Base-by-base conservation (phyloP, 2,797 vertebrate genomes). In the Chaenodraco wilsoni region DNA sequence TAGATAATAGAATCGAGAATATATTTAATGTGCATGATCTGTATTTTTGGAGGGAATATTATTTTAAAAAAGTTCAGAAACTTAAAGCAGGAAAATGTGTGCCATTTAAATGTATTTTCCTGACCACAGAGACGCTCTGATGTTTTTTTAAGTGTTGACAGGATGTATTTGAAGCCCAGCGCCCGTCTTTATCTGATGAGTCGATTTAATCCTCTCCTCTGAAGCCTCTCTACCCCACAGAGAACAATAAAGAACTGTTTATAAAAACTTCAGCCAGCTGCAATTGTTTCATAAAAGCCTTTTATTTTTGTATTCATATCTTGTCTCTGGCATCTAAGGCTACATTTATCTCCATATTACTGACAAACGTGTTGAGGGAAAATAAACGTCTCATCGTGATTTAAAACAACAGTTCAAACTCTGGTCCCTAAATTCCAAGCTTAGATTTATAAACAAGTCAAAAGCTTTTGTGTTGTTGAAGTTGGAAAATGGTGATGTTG, bases 71-170 rank as follows among this genome's bases (percentile, higher is more conserved):
- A 55, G 13, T 54, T 59, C 2, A 55, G 3, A 57, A 58, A 79
- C 44, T 56, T 75, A 9, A 76, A 56, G 27, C 13, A 65, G 60
- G 54, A 23, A 69, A 45, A 63, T 52, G 3, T 13, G 54, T 77
- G 50, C 59, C 69, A 63, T 76, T 79, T 63, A 27, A 68, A 69
- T 68, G 71, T 76, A 81, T 83, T 78, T 33, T 17, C 33, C 40
- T 23, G 69, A 69, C 65, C 59, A 69, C 62, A 57, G 72, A 86
- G 80, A 81, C 60, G 66, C 74, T 79, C 51, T 74, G 75, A 86
- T 87, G 77, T 73, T 85, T 88, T 33, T 87, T 87, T 73, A 89
- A 88, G 75, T 84, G 67, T 62, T 72, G 69, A 74, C 68, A 58
- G 56, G 44, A 51, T 61, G 56, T 33, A 63, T 85, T 84, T 79